Evolutionary conservation across 2,888 invertebrate genomes (phyloP), one percentile per base, ranked within the genome.

Genomic region (Pandemis cinnamomeana): DNA sequence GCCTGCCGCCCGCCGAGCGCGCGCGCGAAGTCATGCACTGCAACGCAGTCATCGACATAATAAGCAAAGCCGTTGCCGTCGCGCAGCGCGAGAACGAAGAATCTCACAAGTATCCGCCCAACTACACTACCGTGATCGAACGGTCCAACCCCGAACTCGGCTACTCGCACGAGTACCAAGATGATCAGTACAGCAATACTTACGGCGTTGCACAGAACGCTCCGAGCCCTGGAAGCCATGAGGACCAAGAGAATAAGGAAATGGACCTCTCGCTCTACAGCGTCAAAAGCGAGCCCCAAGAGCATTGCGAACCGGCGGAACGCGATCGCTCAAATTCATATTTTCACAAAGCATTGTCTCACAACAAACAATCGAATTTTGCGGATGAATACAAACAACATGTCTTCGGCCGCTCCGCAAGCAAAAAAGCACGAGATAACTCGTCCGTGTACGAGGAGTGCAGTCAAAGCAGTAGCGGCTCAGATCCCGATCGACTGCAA

Each of bases 401-500:
- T 72, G 84, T 87, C 51, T 93, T 85, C 77, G 88, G 87, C 7
- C 82, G 88, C 66, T 76, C 86, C 41, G 81, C 80, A 46, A 86
- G 81, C 75, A 91, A 89, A 81, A 79, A 83, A 41, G 79, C 87
- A 27, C 91, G 93, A 78, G 95, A 95, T 75, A 95, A 92, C 78
- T 87, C 94, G 69, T 92, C 94, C 46, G 93, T 93, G 71, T 95
- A 93, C 77, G 94, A 95, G 78, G 95, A 95, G 62, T 95, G 95
- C 83, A 95, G 95, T 82, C 95, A 95, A 78, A 96, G 95, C 86
- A 96, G 96, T 86, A 96, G 96, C 84, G 96, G 96, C 79, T 96
- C 97, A 0, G 97, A 97, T 91, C 96, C 96, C 2, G 96, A 96
- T 80, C 92, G 97, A 81, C 89, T 97, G 81, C 96, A 97, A 83